Evolutionary conservation across 2,113 vertebrate species (phyloP).

Genomic region (Forbesichthys papilliferus): DNA sequence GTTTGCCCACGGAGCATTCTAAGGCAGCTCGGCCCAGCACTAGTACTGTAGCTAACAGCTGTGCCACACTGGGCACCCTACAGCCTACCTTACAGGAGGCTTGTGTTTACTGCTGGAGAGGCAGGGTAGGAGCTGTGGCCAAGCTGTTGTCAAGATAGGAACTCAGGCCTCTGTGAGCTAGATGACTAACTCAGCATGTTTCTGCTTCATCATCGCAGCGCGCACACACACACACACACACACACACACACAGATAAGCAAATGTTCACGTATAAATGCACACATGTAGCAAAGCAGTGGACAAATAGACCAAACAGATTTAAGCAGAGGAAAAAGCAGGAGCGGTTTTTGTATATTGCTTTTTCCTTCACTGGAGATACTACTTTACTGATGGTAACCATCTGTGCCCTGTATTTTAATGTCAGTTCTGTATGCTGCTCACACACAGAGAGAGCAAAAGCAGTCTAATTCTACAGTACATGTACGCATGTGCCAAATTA

Average conservation of each 20-base stretch:
- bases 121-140: slow-evolving; percentile 50
- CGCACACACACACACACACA: background rate
- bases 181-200: slow-evolving; percentile 68
- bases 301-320: slow-evolving; percentile 35
- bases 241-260: slow-evolving; percentile 23
- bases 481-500: background rate
- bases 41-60: slow-evolving; percentile 41
- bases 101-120: slow-evolving; percentile 56
- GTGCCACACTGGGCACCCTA: slow-evolving; percentile 60
- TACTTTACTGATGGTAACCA: too few relatives aligned
- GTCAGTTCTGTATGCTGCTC: too few relatives aligned
- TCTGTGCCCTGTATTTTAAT: too few relatives aligned
- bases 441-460: too few relatives aligned
- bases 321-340: slow-evolving; percentile 39
- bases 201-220: slow-evolving; percentile 51
- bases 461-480: too few relatives aligned
- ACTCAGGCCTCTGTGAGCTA: slow-evolving; percentile 60
- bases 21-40: slow-evolving; percentile 17
- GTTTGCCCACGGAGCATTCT: slow-evolving; percentile 40
- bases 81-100: slow-evolving; percentile 44
- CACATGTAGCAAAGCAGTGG: slow-evolving; percentile 19
- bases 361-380: background rate
- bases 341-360: slow-evolving; percentile 23
- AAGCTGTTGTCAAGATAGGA: slow-evolving; percentile 69
- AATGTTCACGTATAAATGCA: slow-evolving; percentile 25